These are phyloP conservation scores for Diplosoma virens DNA, from an alignment of 23 tunicate species.

Conservation along the genomic window DNA sequence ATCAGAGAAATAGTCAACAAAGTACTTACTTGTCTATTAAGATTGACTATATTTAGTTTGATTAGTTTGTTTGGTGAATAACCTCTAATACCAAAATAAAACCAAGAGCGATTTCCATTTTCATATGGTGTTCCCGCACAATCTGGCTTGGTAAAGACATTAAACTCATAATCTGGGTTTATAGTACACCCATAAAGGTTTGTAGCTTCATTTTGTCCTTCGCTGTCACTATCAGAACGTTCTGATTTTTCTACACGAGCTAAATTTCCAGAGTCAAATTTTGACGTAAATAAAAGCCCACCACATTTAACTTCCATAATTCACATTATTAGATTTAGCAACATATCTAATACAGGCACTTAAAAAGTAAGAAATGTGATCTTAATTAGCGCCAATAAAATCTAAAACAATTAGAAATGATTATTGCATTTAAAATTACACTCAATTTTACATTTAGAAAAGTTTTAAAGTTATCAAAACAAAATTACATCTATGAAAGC, in stretches of 20 bases:
- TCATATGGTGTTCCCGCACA: slow-evolving; percentile 83
- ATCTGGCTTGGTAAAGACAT: slow-evolving; percentile 91
- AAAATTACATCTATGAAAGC: too few relatives aligned
- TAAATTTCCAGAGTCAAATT: slow-evolving; percentile 97
- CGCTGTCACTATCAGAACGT: slow-evolving; percentile 73
- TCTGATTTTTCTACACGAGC: slow-evolving; percentile 83
- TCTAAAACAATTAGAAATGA: too few relatives aligned
- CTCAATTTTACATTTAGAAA: too few relatives aligned
- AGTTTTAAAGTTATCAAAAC: too few relatives aligned
- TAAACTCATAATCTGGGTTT: slow-evolving; percentile 89
- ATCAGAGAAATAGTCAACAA: too few relatives aligned
- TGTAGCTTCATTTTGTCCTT: slow-evolving; percentile 26
- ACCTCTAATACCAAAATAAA: slow-evolving; percentile 91
- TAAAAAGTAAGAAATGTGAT: too few relatives aligned
- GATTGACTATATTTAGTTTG: slow-evolving; percentile 77
- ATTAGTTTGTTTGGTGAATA: slow-evolving; percentile 60
- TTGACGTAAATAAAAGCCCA: slow-evolving; percentile 86
- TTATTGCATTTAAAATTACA: too few relatives aligned
- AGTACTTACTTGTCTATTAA: slow-evolving; percentile 75
- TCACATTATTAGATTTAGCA: too few relatives aligned
- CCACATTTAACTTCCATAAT: slow-evolving; percentile 82
- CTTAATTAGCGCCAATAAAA: too few relatives aligned
- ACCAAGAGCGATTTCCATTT: slow-evolving; percentile 97
- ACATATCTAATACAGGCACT: too few relatives aligned
- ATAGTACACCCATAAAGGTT: slow-evolving; percentile 56